phyloP scores from a whole-genome alignment of 1,140 invertebrate genomes.

The Drosophila novamexicana region DNA sequence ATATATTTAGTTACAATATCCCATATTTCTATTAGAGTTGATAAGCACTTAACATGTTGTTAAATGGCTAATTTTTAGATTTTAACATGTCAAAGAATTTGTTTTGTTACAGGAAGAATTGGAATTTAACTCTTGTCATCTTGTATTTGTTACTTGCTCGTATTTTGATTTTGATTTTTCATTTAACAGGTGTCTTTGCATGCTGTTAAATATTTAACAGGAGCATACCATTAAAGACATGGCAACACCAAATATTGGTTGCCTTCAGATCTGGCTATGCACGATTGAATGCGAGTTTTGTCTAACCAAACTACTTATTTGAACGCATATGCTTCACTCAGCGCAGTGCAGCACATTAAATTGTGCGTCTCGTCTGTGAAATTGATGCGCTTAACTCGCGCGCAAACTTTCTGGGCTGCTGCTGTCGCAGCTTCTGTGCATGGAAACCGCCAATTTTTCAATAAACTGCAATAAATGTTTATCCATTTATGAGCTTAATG shows the following conservation, averaged over 20 bases:
- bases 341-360: conserved; percentile 45
- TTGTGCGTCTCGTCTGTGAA: conserved; percentile 67
- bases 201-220: too few relatives aligned
- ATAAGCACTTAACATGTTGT: background rate
- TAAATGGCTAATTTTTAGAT: background rate
- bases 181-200: too few relatives aligned
- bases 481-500: conserved; percentile 76
- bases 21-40: background rate
- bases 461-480: conserved; percentile 82
- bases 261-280: too few relatives aligned
- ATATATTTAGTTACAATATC: background rate
- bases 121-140: too few relatives aligned
- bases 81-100: background rate
- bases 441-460: conserved; percentile 80
- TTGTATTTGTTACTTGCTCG: too few relatives aligned
- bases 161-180: too few relatives aligned
- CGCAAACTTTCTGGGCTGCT: conserved; percentile 30
- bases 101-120: too few relatives aligned
- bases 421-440: conserved; percentile 19
- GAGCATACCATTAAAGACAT: too few relatives aligned
- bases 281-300: background rate
- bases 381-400: conserved; percentile 69
- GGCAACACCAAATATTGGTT: too few relatives aligned
- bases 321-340: conserved; percentile 4
- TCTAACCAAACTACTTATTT: background rate